phyloP scores from a whole-genome alignment of 2,888 invertebrate genomes.

The Spilosoma lubricipeda region DNA sequence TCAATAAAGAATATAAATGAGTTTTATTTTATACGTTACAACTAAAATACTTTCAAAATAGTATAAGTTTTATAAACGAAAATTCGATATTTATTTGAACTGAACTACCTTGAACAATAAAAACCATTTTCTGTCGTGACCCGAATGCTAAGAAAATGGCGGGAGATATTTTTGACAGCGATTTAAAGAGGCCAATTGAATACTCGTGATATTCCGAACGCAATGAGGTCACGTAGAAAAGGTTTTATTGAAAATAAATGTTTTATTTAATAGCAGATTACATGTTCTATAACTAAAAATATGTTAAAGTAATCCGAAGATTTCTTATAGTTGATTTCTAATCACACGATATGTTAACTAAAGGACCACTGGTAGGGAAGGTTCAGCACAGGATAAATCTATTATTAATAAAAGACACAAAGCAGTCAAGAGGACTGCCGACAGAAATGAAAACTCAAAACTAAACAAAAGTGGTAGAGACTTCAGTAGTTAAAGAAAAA shows the following conservation, averaged over 20 bases:
- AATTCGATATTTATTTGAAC: conserved; percentile 11
- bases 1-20: neutral
- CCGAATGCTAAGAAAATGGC: conserved; percentile 17
- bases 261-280: neutral
- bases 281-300: neutral
- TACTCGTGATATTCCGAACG: conserved; percentile 20
- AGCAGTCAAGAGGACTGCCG: too few relatives aligned
- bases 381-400: too few relatives aligned
- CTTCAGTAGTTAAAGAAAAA: too few relatives aligned
- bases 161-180: conserved; percentile 16
- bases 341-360: neutral
- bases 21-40: neutral
- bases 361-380: too few relatives aligned
- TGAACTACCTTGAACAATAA: conserved; percentile 21
- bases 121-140: conserved; percentile 20
- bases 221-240: conserved; percentile 14
- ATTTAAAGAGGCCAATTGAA: conserved; percentile 24
- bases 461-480: too few relatives aligned
- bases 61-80: neutral
- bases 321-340: neutral
- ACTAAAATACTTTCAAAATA: neutral
- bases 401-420: too few relatives aligned
- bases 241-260: conserved; percentile 18
- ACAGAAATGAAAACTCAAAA: too few relatives aligned
- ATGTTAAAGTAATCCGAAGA: neutral